Evolutionary conservation across 53 echinoderm and acorn worm genomes (phyloP), one percentile per base, ranked within the genome.

Genomic region (Mesocentrotus franciscanus): DNA sequence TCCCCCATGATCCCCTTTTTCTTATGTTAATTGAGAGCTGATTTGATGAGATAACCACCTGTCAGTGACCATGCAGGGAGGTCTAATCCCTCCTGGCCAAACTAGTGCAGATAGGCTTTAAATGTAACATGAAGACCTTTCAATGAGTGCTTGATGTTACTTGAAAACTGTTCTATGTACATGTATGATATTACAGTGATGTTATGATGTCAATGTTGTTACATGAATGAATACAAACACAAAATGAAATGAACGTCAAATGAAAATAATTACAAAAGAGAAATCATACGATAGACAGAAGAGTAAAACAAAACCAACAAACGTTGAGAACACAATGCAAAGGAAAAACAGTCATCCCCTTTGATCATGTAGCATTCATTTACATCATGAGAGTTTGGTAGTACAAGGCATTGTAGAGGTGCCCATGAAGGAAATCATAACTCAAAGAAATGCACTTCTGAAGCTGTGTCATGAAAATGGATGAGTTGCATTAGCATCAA

Each of bases 391-490:
- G 85, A 12, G 85, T 14, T 18, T 64, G 16, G 64, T 30, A 32
- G 33, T 76, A 81, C 81, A 39, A 36, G 81, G 81, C 18, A 16
- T 81, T 29, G 76, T 18, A 18, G 64, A 64, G 30, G 12, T 60
- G 33, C 90, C 90, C 90, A 90, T 90, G 90, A 90, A 92, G 39
- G n/a, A 92, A 64, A 61, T 66, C 62, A 92, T 92, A 66, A 92
- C 64, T 64, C 60, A 92, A 61, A 94, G 60, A 79, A 93, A 94
- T 94, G 94, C 94, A 94, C 94, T 94, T 94, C 66, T 94, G 94
- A 94, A 94, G 84, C 94, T 61, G 94, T 94, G 94, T 94, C 94
- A 83, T 83, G 60, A 61, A 61, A 34, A 94, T 83, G 84, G 64
- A 93, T 93, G 93, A 42, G 59, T 93, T 75, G 93, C 93, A 92